Conservation (phyloP, 2,113 vertebrate genomes). For the Ptilorrhoa leucosticta region DNA sequence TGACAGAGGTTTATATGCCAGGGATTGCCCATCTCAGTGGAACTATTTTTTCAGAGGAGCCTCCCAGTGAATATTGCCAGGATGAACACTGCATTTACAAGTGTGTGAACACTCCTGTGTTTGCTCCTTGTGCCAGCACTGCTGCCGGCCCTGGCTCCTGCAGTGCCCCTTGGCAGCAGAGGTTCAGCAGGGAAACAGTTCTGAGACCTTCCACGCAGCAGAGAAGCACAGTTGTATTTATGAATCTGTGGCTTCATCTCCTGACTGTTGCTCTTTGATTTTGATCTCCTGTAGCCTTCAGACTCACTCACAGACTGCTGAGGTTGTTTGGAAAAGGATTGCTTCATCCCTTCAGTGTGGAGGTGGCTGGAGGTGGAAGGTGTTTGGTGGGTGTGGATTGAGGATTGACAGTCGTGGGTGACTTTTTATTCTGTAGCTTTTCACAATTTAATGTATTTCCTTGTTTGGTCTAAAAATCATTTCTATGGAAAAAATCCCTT, state of each 20-base stretch:
- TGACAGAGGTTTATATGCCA: neutral
- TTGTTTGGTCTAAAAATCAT: neutral
- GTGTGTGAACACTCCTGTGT: neutral
- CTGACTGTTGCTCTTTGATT: neutral
- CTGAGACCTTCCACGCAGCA: neutral
- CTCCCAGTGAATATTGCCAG: neutral
- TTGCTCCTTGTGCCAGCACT: neutral
- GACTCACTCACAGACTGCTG: neutral
- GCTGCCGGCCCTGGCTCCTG: neutral
- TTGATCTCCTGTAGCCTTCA: neutral
- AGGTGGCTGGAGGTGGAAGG: neutral
- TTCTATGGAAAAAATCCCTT: neutral
- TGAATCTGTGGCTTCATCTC: neutral
- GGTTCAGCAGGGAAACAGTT: neutral
- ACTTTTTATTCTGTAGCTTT: neutral
- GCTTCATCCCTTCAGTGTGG: neutral
- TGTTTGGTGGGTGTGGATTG: neutral
- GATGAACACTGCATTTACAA: neutral
- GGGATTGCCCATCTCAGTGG: neutral
- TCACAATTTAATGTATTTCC: neutral
- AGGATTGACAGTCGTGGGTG: neutral
- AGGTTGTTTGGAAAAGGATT: neutral
- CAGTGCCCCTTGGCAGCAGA: neutral
- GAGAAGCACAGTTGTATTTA: neutral
- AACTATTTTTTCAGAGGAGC: neutral